Conservation (phyloP, 2,888 invertebrate genomes). For the Trissolcus japonicus region DNA sequence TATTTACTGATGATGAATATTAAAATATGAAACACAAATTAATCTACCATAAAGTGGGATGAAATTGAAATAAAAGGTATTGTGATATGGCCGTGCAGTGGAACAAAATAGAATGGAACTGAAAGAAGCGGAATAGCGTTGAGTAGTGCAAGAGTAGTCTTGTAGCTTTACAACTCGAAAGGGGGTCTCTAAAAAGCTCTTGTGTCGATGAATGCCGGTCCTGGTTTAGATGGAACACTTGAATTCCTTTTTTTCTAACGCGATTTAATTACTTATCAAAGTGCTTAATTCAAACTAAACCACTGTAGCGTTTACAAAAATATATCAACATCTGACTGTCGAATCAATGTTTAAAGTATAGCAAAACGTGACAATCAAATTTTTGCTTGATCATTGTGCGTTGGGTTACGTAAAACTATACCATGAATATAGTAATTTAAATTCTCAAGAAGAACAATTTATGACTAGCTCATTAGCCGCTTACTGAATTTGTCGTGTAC, state of each 20-base stretch:
- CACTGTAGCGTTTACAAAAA: conserved; percentile 19
- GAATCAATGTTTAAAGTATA: not conserved
- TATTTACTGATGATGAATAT: too few relatives aligned
- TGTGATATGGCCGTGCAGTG: conserved; percentile 36
- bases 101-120: conserved; percentile 38
- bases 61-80: conserved; percentile 45
- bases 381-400: conserved; percentile 21
- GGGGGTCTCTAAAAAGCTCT: conserved; percentile 55
- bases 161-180: conserved; percentile 46
- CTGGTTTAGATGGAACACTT: conserved; percentile 40
- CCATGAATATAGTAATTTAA: conserved; percentile 51
- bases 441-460: conserved; percentile 66
- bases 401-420: conserved; percentile 37
- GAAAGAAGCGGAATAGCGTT: conserved; percentile 50
- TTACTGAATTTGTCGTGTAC: conserved; percentile 58
- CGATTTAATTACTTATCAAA: conserved; percentile 41
- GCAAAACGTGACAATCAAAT: not conserved
- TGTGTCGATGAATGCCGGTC: conserved; percentile 41
- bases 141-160: conserved; percentile 49
- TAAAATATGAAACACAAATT: conserved; percentile 10
- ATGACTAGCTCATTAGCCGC: conserved; percentile 69
- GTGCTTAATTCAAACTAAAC: conserved; percentile 20
- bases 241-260: conserved; percentile 35
- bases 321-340: conserved; percentile 3
- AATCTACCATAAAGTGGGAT: conserved; percentile 17